Evolutionary conservation across 2,888 invertebrate genomes (phyloP), one percentile per base, ranked within the genome.

Genomic region (Bruchidius siliquastri): DNA sequence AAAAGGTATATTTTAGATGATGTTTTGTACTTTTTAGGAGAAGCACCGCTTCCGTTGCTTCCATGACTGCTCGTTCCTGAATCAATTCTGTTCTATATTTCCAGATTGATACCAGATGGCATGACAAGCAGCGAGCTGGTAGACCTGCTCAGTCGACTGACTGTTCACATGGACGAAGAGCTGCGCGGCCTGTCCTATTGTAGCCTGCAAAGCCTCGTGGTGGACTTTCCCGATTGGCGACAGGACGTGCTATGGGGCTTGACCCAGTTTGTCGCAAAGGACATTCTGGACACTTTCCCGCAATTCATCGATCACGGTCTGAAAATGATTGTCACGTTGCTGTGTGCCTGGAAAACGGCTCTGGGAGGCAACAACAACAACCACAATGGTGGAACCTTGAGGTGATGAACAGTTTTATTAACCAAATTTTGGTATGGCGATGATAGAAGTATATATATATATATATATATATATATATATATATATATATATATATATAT

Each of bases 81-180:
- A n/a, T n/a, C n/a, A n/a, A n/a, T n/a, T n/a, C n/a, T n/a, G n/a
- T n/a, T n/a, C n/a, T n/a, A n/a, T n/a, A n/a, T n/a, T 71, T 68
- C 10, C 22, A 77, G 80, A 49, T 88, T 99, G 22, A 96, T 99
- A 80, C 99, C 99, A 0, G 99, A 99, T 84, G 98, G 97, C 18
- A 98, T 99, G 96, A 95, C 94, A 20, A 92, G 96, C 18, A 92
- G 93, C 49, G 99, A 99, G 86, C 88, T 99, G 74, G 96, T 99
- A 2, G 99, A 99, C 83, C 89, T 99, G 78, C 88, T 99, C 2
- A 94, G 96, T 67, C 90, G 99, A 4, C 90, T 99, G 70, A 99
- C 98, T 0, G 96, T 99, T 0, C 99, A 99, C 85, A 95, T 99
- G 93, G 99, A 99, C 82, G 99, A 99, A 85, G 99, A 99, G 87